Conservation (phyloP, 1,140 invertebrate species). For the Lordiphosa mommai region DNA sequence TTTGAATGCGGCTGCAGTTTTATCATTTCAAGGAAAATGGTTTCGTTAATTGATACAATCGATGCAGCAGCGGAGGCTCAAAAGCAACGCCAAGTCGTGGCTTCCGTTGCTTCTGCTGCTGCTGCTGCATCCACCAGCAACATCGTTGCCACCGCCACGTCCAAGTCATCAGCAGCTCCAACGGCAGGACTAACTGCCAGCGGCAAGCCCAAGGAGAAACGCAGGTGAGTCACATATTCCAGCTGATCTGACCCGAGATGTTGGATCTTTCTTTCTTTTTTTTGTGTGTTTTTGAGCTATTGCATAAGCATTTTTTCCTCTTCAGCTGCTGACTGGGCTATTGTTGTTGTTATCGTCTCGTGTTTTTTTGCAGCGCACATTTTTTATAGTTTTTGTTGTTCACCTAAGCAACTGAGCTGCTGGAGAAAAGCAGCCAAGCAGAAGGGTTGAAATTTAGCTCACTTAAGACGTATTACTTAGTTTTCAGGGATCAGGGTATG, state of each 20-base stretch:
- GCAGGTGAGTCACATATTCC: conserved; percentile 52
- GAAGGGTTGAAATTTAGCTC: not conserved
- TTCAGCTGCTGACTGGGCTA: conserved; percentile 5
- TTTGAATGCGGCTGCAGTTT: conserved; percentile 63
- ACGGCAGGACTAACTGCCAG: conserved; percentile 60
- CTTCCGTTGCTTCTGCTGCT: conserved; percentile 14
- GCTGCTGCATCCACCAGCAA: conserved; percentile 18
- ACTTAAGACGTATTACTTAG: too few relatives aligned
- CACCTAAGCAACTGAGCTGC: too few relatives aligned
- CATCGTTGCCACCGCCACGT: conserved; percentile 1
- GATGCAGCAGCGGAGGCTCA: conserved; percentile 58
- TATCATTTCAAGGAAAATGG: conserved; percentile 64
- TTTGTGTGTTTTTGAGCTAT: conserved; percentile 24
- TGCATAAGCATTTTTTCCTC: conserved; percentile 68
- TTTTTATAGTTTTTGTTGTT: not conserved
- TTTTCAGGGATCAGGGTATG: too few relatives aligned
- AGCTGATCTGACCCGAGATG: not conserved
- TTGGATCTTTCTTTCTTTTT: conserved; percentile 33
- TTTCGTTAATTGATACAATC: conserved; percentile 70
- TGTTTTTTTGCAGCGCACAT: conserved; percentile 13
- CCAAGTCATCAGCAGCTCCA: conserved; percentile 18
- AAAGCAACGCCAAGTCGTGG: conserved; percentile 45
- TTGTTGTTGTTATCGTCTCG: conserved; percentile 20
- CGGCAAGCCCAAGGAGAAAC: conserved; percentile 75
- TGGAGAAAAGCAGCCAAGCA: not conserved